Conservation (phyloP, 2,797 vertebrate species). For the Presbytis comata region DNA sequence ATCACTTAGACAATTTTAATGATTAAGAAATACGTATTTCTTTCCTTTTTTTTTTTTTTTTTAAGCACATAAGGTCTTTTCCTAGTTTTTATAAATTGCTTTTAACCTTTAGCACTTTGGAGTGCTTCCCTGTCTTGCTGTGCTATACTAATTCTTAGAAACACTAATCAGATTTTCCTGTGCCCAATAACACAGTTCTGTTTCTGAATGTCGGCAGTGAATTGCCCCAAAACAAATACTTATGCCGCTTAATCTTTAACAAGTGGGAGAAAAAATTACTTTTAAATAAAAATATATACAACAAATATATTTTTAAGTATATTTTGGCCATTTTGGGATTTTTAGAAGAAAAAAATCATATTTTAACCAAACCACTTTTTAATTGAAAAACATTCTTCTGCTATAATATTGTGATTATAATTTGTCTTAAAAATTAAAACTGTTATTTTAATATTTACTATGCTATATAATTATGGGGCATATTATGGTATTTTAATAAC, state of each 20-base stretch:
- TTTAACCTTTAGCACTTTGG: constrained; percentile 30
- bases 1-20: constrained; percentile 7
- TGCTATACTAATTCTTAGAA: constrained; percentile 46
- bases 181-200: neutral
- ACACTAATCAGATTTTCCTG: constrained; percentile 48
- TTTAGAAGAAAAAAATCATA: neutral
- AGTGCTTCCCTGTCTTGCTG: constrained; percentile 39
- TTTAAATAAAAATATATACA: neutral
- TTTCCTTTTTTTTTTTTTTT: neutral
- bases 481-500: neutral
- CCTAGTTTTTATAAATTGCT: constrained; percentile 7
- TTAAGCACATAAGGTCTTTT: neutral
- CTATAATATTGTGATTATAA: neutral
- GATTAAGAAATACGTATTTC: neutral
- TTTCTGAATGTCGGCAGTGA: constrained; percentile 42
- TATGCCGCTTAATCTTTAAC: neutral
- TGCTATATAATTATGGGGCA: neutral
- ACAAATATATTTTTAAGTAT: neutral
- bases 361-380: constrained; percentile 28
- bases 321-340: constrained; percentile 19
- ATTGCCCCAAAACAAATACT: neutral
- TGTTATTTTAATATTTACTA: neutral
- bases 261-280: neutral
- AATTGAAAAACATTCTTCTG: constrained; percentile 18
- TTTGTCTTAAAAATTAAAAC: constrained; percentile 39